phyloP scores from a whole-genome alignment of 2,888 invertebrate species.

The Spialia ferax region DNA sequence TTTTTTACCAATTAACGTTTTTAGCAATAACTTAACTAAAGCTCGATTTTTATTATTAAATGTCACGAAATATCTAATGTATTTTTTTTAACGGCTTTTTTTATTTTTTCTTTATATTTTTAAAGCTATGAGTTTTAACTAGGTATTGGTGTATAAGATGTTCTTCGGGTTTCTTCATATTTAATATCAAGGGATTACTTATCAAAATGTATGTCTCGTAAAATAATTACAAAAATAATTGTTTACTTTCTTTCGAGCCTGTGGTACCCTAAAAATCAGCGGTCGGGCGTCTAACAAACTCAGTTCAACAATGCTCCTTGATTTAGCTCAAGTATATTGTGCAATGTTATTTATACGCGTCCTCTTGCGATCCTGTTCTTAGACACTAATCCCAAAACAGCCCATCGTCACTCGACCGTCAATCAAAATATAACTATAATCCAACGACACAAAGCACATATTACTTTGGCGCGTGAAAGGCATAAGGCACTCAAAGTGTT shows the following conservation, averaged over 20 bases:
- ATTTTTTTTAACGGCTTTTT: too few species aligned
- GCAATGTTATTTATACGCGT: constrained; percentile 82
- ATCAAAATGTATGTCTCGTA: too few species aligned
- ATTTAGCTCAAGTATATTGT: constrained; percentile 83
- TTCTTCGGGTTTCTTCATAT: too few species aligned
- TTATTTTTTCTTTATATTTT: too few species aligned
- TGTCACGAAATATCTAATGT: too few species aligned
- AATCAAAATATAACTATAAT: constrained; percentile 48
- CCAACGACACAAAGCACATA: constrained; percentile 6
- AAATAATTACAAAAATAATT: neutral
- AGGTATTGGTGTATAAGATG: too few species aligned
- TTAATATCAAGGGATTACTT: too few species aligned
- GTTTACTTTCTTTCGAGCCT: neutral
- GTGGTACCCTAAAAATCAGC: constrained; percentile 72
- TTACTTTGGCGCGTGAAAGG: constrained; percentile 12
- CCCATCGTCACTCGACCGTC: constrained; percentile 28
- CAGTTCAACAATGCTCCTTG: constrained; percentile 82
- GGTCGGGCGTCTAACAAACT: constrained; percentile 79
- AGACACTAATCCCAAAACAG: constrained; percentile 59
- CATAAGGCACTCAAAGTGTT: constrained; percentile 45
- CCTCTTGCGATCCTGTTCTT: constrained; percentile 59
- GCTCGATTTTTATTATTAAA: too few species aligned
- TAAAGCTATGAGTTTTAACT: too few species aligned
- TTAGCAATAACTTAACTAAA: too few species aligned
- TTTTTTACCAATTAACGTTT: too few species aligned